These are phyloP conservation scores for Nothocercus nigrocapillus DNA, from an alignment of 2,113 vertebrate genomes.

Conservation along the genomic window DNA sequence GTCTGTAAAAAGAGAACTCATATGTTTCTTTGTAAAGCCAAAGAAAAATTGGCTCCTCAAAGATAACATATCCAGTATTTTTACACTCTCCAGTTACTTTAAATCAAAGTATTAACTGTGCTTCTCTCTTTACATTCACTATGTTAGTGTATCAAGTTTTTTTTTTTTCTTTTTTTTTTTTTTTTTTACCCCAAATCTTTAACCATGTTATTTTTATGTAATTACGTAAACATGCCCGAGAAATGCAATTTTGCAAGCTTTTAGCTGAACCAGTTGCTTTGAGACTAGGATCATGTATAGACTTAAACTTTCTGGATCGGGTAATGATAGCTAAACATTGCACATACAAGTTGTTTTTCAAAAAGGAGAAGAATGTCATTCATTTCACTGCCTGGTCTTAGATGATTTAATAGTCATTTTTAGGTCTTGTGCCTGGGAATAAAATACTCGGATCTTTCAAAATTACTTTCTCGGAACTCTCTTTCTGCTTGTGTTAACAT, in stretches of 20 bases:
- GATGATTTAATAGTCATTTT: slow-evolving; percentile 15
- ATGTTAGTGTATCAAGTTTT: not conserved
- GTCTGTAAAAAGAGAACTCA: slow-evolving; percentile 21
- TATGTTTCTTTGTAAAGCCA: slow-evolving; percentile 12
- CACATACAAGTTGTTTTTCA: not conserved
- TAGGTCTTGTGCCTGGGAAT: slow-evolving; percentile 8
- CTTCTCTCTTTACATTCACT: slow-evolving; percentile 34
- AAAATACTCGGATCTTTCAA: slow-evolving; percentile 46
- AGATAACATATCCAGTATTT: slow-evolving; percentile 32
- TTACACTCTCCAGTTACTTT: slow-evolving; percentile 46
- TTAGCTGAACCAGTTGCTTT: slow-evolving; percentile 33
- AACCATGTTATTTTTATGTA: slow-evolving; percentile 19
- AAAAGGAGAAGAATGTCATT: not conserved
- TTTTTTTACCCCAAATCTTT: not conserved
- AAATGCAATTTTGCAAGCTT: slow-evolving; percentile 21
- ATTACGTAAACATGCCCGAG: not conserved
- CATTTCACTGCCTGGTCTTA: not conserved
- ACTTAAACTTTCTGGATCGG: not conserved
- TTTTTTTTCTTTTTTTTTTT: not conserved
- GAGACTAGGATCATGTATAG: not conserved
- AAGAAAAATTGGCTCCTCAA: slow-evolving; percentile 37
- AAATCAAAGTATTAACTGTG: slow-evolving; percentile 29
- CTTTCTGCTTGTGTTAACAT: slow-evolving; percentile 26
- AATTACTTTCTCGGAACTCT: slow-evolving; percentile 2
- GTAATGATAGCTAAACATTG: not conserved